phyloP scores from a whole-genome alignment of 2,113 vertebrate genomes.

The Laterallus jamaicensis region DNA sequence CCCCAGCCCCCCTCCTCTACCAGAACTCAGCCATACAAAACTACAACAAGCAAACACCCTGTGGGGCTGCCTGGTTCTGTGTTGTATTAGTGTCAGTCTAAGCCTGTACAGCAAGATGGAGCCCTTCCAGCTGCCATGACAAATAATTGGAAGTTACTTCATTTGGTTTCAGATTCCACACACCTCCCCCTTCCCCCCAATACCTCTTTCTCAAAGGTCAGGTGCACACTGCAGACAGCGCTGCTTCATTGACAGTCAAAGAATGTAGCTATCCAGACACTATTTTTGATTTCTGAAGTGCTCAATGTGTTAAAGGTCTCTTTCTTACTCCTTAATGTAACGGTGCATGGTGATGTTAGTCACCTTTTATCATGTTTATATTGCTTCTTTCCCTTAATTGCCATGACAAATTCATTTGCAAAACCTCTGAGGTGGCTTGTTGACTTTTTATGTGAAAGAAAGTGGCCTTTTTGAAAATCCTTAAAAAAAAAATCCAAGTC shows the following conservation, averaged over 20 bases:
- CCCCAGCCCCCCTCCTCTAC: no score
- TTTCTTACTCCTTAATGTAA: not conserved
- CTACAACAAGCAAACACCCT: no score
- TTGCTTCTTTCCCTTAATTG: conserved; percentile 41
- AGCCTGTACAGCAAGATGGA: rapidly evolving
- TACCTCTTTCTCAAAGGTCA: not conserved
- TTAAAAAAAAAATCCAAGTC: not conserved
- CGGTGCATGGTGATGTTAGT: not conserved
- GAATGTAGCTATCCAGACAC: conserved; percentile 17
- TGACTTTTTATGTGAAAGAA: not conserved
- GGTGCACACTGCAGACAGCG: not conserved
- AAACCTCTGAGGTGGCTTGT: not conserved
- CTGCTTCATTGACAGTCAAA: conserved; percentile 25
- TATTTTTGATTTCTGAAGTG: conserved; percentile 22
- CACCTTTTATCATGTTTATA: not conserved
- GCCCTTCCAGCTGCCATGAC: not conserved
- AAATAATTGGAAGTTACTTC: not conserved
- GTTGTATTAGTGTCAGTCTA: not conserved
- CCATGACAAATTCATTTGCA: conserved; percentile 20
- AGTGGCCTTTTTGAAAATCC: conserved; percentile 4
- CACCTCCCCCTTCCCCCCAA: no score
- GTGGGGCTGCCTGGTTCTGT: not conserved
- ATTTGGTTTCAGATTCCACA: not conserved
- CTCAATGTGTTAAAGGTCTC: conserved; percentile 9
- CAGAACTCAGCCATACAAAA: no score